A percentile compares a stretch with the other conserved stretches of the same genome.
phyloP scores from a whole-genome alignment of 2,113 vertebrate genomes.

The Corythornis madagascariensis region DNA sequence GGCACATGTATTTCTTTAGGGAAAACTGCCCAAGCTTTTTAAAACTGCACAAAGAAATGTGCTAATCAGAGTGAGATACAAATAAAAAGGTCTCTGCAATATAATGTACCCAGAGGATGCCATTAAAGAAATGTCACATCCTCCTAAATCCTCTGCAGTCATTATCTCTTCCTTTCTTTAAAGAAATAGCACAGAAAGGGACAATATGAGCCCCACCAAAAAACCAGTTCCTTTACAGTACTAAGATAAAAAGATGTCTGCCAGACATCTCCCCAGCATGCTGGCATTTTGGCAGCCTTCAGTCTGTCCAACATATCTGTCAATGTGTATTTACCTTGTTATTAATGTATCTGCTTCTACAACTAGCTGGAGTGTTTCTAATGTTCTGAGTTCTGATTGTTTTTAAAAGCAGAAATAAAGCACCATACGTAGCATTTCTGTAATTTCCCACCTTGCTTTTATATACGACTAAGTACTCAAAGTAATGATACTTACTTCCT shows the following conservation, averaged over 20 bases:
- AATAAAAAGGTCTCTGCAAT: slow-evolving; percentile 7
- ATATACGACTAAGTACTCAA: not conserved
- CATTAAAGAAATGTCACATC: slow-evolving; percentile 23
- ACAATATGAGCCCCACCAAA: not conserved
- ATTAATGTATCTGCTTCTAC: not conserved
- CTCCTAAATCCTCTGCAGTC: slow-evolving; percentile 20
- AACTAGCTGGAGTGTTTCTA: not conserved
- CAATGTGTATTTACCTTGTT: not conserved
- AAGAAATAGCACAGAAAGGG: not conserved
- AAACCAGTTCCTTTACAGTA: not conserved
- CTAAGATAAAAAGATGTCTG: not conserved
- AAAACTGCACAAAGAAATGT: slow-evolving; percentile 31
- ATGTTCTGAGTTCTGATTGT: not conserved
- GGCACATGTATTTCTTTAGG: slow-evolving; percentile 14
- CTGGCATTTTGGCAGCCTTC: not conserved
- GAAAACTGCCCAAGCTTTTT: slow-evolving; percentile 35
- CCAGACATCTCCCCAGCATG: not conserved
- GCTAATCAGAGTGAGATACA: slow-evolving; percentile 29
- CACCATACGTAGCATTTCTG: not conserved
- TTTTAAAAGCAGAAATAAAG: slow-evolving; percentile 3
- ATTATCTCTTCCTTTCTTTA: not conserved
- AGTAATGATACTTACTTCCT: not conserved
- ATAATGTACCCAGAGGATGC: not conserved
- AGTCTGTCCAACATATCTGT: not conserved
- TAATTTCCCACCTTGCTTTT: not conserved